Evolutionary conservation across 2,113 vertebrate genomes (phyloP).

Genomic region (Eubucco bourcierii): DNA sequence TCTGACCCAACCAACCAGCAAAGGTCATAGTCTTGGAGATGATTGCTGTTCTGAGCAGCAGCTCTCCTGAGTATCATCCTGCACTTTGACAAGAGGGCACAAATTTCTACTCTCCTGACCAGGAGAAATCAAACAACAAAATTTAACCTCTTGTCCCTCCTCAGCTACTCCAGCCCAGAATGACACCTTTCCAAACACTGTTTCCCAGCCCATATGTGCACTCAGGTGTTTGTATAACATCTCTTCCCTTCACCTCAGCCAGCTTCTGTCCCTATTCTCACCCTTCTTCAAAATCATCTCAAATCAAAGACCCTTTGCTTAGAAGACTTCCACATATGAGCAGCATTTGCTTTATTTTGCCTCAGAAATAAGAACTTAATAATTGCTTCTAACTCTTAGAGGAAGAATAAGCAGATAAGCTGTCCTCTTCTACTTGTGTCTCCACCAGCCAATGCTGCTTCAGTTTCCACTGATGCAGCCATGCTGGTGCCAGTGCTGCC

Average conservation of each 20-base stretch:
- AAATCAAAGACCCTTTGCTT: neutral
- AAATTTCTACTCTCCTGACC: neutral
- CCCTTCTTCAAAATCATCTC: neutral
- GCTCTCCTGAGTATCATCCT: neutral
- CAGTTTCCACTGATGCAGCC: rapidly evolving
- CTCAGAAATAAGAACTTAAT: neutral
- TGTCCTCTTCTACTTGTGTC: neutral
- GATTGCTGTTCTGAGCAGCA: neutral
- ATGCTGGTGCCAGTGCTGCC: rapidly evolving
- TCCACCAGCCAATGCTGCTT: neutral
- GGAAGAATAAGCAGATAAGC: neutral
- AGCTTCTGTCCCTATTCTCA: neutral
- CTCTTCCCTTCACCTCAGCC: neutral
- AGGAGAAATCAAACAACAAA: neutral
- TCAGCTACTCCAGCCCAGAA: neutral
- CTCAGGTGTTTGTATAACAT: neutral
- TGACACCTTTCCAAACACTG: neutral
- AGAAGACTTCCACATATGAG: neutral
- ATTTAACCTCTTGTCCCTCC: neutral
- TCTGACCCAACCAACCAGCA: neutral
- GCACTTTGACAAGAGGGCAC: neutral
- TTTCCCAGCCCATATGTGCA: rapidly evolving
- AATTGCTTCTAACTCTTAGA: neutral
- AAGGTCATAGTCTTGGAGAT: neutral
- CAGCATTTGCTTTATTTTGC: neutral